These are phyloP conservation scores for Conus ventricosus DNA, from an alignment of 1,140 invertebrate genomes.

Conservation along the genomic window DNA sequence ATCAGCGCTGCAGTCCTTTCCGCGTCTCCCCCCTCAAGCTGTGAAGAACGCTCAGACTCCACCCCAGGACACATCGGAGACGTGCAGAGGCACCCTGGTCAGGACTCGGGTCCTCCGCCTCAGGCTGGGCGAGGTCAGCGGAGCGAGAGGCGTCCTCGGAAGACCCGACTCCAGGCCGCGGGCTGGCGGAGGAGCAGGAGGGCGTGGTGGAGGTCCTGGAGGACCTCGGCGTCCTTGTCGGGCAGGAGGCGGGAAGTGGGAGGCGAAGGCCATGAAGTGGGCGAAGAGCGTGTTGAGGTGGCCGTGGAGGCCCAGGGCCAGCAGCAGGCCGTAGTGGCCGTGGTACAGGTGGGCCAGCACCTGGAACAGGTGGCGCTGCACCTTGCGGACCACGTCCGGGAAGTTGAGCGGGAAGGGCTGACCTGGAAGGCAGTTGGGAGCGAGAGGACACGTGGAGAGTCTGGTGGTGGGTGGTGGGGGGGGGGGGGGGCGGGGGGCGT, in stretches of 20 bases:
- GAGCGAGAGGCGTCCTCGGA: no score
- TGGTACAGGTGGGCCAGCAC: constrained; percentile 98
- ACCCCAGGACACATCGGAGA: no score
- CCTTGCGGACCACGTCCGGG: constrained; percentile 95
- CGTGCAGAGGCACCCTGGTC: no score
- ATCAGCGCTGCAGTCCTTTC: no score
- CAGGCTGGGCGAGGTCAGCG: no score
- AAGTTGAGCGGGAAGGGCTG: constrained; percentile 96
- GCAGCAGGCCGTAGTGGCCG: constrained; percentile 96
- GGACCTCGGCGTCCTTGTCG: constrained; percentile 94
- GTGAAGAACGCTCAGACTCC: no score
- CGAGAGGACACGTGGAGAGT: not conserved
- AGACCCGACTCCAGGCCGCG: no score
- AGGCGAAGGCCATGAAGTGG: constrained; percentile 93
- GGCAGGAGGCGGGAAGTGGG: constrained; percentile 88
- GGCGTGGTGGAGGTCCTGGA: constrained; percentile 78
- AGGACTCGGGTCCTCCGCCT: no score
- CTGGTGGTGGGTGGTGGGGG: no score
- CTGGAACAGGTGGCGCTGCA: constrained; percentile 96
- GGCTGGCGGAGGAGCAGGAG: constrained; percentile 27
- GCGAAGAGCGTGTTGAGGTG: constrained; percentile 97
- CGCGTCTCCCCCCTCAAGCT: no score
- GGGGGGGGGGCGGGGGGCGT: no score
- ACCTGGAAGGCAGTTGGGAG: constrained; percentile 78
- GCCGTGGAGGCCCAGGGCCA: constrained; percentile 89